Base-by-base conservation (phyloP, 2,888 invertebrate species). In the Nowickia ferox region DNA sequence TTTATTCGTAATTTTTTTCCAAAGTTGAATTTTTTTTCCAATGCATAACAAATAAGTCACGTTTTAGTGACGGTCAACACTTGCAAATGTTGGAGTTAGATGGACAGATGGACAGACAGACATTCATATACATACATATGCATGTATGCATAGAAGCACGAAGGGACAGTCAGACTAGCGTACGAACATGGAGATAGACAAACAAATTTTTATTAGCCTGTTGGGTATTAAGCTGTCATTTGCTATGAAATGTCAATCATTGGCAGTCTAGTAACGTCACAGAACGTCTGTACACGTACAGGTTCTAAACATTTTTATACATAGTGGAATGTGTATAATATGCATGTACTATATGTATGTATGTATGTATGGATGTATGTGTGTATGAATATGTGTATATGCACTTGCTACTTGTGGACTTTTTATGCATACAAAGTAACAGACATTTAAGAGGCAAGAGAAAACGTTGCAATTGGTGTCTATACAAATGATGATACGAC, bases 171-270 rank as follows among this genome's bases (percentile, higher is more conserved):
- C 30, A 48, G 72, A 77, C 51, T 53, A 38, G 42, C 40, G 9
- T 51, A 51, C 19, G 46, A 69, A 75, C 59, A 68, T 22, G 51
- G 53, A 65, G 55, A 79, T 65, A 68, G 81, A 74, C 83, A 85
- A 87, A 77, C 87, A 84, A 80, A 81, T 79, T 84, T 87, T 87
- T 87, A 83, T 84, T 84, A 77, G 87, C 83, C 87, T 83, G 76
- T 84, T 86, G 86, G 83, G 88, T 65, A 84, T 85, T 80, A 84
- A 86, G 84, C 84, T 88, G 87, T 87, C 88, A 87, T 87, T 87
- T 84, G 74, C 87, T 87, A 86, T 87, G 76, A 88, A 83, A 87
- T 87, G 87, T 87, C 87, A 88, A 86, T 87, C 87, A 88, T 84
- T 87, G 87, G 63, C 87, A 87, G 83, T 83, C 84, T 83, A 79